Conservation (phyloP, 2,888 invertebrate species). For the Lasius platythorax region DNA sequence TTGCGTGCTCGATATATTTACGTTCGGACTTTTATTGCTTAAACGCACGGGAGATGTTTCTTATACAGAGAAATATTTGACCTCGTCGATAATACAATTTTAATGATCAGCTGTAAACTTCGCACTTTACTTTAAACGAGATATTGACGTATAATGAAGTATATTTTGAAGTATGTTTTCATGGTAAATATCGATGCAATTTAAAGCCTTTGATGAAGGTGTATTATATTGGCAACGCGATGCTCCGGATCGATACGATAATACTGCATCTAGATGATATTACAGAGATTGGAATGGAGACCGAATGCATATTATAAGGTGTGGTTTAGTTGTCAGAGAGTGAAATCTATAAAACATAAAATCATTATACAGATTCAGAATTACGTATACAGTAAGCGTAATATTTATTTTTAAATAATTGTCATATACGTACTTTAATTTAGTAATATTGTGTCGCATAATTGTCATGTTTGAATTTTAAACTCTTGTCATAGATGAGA, state of each 20-base stretch:
- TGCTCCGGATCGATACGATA: conserved; percentile 35
- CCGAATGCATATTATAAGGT: conserved; percentile 32
- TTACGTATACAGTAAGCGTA: not conserved
- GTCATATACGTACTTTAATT: not conserved
- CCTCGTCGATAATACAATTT: conserved; percentile 8
- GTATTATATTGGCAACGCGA: conserved; percentile 20
- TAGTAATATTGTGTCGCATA: not conserved
- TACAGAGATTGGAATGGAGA: conserved; percentile 41
- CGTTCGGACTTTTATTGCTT: conserved; percentile 16
- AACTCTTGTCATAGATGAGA: not conserved
- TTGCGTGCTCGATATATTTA: conserved; percentile 23
- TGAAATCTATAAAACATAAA: not conserved
- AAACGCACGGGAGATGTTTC: no score
- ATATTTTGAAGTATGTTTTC: conserved; percentile 23
- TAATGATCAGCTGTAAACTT: conserved; percentile 26
- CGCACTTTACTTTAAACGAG: conserved; percentile 6
- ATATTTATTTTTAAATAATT: not conserved
- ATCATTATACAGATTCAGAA: not conserved
- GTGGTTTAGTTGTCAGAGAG: conserved; percentile 4
- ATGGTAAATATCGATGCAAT: conserved; percentile 41
- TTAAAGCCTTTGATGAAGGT: conserved; percentile 32
- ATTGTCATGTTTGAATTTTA: not conserved
- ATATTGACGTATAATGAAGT: conserved; percentile 14
- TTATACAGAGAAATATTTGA: not conserved
- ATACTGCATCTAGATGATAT: conserved; percentile 40